Evolutionary conservation across 2,797 vertebrate genomes (phyloP).

Genomic region (Graptemys geographica): DNA sequence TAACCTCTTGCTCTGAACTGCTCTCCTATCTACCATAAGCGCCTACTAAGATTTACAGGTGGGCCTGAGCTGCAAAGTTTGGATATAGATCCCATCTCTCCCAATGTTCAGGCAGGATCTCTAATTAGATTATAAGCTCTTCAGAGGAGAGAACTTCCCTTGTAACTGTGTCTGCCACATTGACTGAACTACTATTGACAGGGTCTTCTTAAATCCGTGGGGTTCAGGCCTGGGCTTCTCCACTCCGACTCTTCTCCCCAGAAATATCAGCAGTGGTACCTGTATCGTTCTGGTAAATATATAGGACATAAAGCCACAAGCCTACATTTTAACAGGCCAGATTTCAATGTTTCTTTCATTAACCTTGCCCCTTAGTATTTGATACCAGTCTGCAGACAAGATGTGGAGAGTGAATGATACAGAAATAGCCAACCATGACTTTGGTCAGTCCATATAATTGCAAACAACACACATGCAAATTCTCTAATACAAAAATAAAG

Average conservation of each 20-base stretch:
- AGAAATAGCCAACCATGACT: fast-evolving
- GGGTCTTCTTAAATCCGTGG: not conserved
- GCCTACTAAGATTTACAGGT: not conserved
- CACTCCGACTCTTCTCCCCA: not conserved
- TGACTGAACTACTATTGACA: not conserved
- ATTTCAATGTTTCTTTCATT: not conserved
- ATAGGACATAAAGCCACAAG: not conserved
- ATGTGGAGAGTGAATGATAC: fast-evolving
- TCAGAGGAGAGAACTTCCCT: not conserved
- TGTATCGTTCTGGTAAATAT: not conserved
- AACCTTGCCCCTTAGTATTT: not conserved
- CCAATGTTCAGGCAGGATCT: not conserved
- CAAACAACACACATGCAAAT: not conserved
- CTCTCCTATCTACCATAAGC: not conserved
- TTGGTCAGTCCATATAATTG: fast-evolving
- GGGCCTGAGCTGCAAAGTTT: not conserved
- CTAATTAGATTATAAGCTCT: too few species aligned
- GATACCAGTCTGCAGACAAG: not conserved
- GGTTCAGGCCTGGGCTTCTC: not conserved
- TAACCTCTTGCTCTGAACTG: not conserved
- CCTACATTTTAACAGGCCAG: not conserved
- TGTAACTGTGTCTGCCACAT: not conserved
- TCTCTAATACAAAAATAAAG: fast-evolving
- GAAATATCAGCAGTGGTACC: not conserved
- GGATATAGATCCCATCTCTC: not conserved